Conservation (phyloP, 2,888 invertebrate species). For the Leptinotarsa peninsularis region DNA sequence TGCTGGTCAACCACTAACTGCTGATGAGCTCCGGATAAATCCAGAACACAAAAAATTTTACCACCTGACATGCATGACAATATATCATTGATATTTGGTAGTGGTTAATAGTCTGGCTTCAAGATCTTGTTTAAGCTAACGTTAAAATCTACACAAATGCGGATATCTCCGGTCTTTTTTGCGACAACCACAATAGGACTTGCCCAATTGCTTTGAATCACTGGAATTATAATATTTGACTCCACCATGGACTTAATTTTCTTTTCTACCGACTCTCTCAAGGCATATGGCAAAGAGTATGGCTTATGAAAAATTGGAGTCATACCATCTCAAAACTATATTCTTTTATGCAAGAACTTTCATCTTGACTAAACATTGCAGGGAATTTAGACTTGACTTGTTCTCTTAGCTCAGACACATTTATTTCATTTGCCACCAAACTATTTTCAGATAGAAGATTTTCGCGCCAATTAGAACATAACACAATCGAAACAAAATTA, state of each 20-base stretch:
- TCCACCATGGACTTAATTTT: conserved; percentile 42
- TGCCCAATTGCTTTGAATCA: conserved; percentile 53
- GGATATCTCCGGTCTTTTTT: conserved; percentile 49
- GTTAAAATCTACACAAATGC: conserved; percentile 57
- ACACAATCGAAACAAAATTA: no score
- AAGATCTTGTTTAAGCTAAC: conserved; percentile 37
- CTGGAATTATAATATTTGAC: conserved; percentile 32
- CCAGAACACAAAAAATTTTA: conserved; percentile 25
- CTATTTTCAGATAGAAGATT: no score
- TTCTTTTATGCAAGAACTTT: no score
- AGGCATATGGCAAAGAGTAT: no score
- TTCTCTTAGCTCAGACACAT: no score
- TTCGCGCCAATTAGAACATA: no score
- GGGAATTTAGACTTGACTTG: no score
- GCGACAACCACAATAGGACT: conserved; percentile 56
- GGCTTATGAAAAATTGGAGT: no score
- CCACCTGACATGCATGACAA: conserved; percentile 29
- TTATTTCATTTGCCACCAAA: no score
- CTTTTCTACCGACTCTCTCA: no score
- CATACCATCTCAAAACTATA: no score
- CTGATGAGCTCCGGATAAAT: conserved; percentile 32
- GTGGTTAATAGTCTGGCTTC: conserved; percentile 31
- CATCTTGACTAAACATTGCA: no score
- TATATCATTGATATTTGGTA: conserved; percentile 30
- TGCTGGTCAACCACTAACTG: conserved; percentile 21